A percentile compares a stretch with the other conserved stretches of the same genome.
phyloP scores from a whole-genome alignment of 1,140 invertebrate genomes.

The Argopecten irradians region DNA sequence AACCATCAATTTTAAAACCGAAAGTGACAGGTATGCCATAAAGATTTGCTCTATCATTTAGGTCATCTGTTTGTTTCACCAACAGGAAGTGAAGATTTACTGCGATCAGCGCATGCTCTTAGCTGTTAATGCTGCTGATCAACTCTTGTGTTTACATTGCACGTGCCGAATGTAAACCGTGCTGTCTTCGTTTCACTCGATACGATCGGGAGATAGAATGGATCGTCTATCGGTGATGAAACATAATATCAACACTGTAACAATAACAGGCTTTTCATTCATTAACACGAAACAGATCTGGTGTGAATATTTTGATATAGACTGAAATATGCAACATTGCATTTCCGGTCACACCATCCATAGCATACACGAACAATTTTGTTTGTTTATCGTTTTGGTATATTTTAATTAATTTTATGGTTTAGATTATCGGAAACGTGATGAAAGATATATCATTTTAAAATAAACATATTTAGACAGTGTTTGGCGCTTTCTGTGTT shows the following conservation, averaged over 20 bases:
- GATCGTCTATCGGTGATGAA: not conserved
- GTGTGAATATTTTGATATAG: too few species aligned
- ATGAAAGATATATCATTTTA: too few species aligned
- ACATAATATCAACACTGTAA: not conserved
- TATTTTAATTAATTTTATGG: too few species aligned
- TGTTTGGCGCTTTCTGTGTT: too few species aligned
- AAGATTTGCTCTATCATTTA: not conserved
- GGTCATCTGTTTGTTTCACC: not conserved
- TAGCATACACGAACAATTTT: too few species aligned
- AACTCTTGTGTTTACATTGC: not conserved
- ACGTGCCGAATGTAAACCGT: not conserved
- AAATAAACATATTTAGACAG: too few species aligned
- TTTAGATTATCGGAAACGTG: too few species aligned
- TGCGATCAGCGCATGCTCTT: not conserved
- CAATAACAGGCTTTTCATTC: not conserved
- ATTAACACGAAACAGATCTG: not conserved
- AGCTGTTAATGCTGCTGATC: not conserved
- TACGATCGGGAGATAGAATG: not conserved
- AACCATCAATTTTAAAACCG: not conserved
- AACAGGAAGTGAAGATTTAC: not conserved
- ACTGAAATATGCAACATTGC: too few species aligned
- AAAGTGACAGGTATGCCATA: not conserved
- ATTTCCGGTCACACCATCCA: too few species aligned
- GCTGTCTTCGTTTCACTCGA: not conserved
- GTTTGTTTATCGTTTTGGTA: too few species aligned